Percentiles rank a stretch among this genome's conserved stretches.
Conservation (phyloP, 1,140 invertebrate species). For the Scylla paramamosain region DNA sequence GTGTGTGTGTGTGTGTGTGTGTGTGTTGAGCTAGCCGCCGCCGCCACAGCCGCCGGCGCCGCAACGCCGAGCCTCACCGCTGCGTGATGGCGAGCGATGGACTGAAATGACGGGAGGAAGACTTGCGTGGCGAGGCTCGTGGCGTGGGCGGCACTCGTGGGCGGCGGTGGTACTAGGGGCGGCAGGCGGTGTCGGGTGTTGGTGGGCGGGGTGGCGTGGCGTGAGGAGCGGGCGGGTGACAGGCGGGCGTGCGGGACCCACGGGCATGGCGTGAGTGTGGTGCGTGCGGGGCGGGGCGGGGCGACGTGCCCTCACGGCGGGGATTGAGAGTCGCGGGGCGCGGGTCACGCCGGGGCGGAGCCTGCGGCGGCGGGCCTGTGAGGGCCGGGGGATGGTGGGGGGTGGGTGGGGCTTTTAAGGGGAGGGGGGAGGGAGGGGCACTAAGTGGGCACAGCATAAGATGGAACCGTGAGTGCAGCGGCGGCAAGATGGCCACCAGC, state of each 20-base stretch:
- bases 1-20: too few relatives aligned
- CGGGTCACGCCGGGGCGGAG: too few relatives aligned
- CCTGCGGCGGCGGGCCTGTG: too few relatives aligned
- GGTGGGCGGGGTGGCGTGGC: not conserved
- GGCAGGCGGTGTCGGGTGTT: not conserved
- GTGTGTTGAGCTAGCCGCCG: too few relatives aligned
- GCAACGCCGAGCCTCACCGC: too few relatives aligned
- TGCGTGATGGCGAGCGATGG: too few relatives aligned
- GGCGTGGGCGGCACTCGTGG: not conserved
- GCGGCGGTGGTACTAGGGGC: not conserved
- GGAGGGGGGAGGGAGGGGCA: not conserved
- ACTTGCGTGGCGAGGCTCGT: too few relatives aligned
- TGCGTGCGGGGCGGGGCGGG: not conserved
- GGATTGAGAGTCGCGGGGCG: too few relatives aligned
- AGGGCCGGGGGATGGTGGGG: too few relatives aligned
- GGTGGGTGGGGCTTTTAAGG: too few relatives aligned
- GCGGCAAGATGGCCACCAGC: constrained; percentile 17
- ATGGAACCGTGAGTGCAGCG: not conserved
- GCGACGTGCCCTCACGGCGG: not conserved
- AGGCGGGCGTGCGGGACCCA: not conserved
- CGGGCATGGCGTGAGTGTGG: not conserved
- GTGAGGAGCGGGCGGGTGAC: not conserved
- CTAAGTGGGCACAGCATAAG: not conserved
- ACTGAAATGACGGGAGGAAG: too few relatives aligned
- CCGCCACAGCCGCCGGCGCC: too few relatives aligned